These are phyloP conservation scores for Spialia ferax DNA, from an alignment of 2,888 invertebrate species.

Conservation along the genomic window DNA sequence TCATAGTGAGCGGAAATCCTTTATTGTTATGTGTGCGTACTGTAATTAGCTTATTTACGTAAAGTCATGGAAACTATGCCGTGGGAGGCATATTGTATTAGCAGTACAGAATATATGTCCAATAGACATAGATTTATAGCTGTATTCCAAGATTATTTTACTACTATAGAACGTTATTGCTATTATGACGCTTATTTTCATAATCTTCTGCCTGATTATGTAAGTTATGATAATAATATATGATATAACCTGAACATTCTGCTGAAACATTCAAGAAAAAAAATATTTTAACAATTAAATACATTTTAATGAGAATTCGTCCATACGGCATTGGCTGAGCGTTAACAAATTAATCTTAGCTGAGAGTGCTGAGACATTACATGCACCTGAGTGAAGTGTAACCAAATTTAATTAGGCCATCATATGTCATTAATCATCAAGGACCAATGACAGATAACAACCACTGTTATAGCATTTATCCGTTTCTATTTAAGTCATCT, in stretches of 20 bases:
- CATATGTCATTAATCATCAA: no score
- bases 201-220: no score
- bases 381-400: neutral
- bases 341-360: no score
- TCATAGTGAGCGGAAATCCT: slow-evolving; percentile 63
- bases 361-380: no score
- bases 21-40: slow-evolving; percentile 69
- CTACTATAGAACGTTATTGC: slow-evolving; percentile 12
- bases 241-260: no score
- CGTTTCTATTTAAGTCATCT: slow-evolving; percentile 13
- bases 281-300: no score
- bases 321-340: no score
- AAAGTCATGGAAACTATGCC: slow-evolving; percentile 81
- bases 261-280: no score
- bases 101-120: slow-evolving; percentile 33
- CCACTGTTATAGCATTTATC: neutral
- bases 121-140: slow-evolving; percentile 18
- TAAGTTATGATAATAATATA: no score
- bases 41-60: slow-evolving; percentile 79
- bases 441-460: no score
- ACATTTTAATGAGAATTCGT: no score
- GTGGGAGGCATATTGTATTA: slow-evolving; percentile 77
- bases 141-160: slow-evolving; percentile 18
- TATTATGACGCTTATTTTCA: neutral
- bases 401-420: neutral